Conservation (phyloP, 2,888 invertebrate species). For the Diaphora mendica region DNA sequence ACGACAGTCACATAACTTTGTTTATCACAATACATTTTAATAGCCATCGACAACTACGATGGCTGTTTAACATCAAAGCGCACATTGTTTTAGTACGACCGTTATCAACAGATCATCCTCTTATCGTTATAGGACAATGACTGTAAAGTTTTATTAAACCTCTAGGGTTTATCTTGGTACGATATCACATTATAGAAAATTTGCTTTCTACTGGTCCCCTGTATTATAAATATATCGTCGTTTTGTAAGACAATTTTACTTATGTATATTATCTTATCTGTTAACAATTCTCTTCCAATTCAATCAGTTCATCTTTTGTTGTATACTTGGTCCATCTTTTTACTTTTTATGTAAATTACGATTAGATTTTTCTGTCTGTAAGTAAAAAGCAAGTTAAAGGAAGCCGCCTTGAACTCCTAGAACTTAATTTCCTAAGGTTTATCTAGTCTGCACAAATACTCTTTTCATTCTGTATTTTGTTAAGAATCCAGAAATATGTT, state of each 20-base stretch:
- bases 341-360: neutral
- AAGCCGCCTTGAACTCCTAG: neutral
- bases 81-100: conserved; percentile 51
- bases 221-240: too few species aligned
- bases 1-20: conserved; percentile 39
- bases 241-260: neutral
- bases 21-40: conserved; percentile 51
- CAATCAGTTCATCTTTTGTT: neutral
- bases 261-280: neutral
- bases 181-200: conserved; percentile 19
- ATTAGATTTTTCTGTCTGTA: too few species aligned
- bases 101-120: conserved; percentile 62
- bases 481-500: neutral
- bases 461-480: neutral
- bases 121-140: conserved; percentile 66
- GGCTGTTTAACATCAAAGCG: conserved; percentile 55
- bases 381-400: neutral
- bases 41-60: conserved; percentile 51
- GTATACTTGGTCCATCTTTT: neutral
- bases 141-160: conserved; percentile 59
- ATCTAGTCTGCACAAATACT: neutral
- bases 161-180: conserved; percentile 42
- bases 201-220: neutral
- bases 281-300: neutral
- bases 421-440: neutral